Evolutionary conservation across 2,888 invertebrate species (phyloP).

Genomic region (Eupithecia subumbrata): DNA sequence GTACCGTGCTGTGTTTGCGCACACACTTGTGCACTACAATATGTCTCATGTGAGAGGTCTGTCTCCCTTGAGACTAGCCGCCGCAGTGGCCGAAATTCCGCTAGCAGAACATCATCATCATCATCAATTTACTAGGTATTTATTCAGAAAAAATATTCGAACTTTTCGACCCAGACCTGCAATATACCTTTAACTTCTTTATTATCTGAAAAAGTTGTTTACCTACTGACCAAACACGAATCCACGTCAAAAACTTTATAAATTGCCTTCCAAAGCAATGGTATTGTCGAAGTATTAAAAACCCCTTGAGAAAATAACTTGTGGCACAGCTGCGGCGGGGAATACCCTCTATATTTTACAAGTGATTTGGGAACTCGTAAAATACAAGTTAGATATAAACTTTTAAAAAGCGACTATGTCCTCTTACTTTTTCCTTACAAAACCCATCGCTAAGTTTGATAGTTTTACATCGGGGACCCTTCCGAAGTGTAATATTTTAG

Average conservation of each 20-base stretch:
- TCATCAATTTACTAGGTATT: too few relatives aligned
- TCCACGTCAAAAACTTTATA: conserved; percentile 19
- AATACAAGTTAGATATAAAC: conserved; percentile 67
- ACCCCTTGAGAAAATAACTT: conserved; percentile 64
- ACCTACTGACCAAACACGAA: conserved; percentile 5
- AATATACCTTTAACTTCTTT: not conserved
- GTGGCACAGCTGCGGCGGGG: conserved; percentile 57
- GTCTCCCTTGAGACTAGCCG: too few relatives aligned
- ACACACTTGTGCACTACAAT: too few relatives aligned
- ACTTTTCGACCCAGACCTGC: not conserved
- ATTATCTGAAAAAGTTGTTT: not conserved
- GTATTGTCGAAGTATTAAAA: conserved; percentile 50
- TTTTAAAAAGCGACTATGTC: conserved; percentile 68
- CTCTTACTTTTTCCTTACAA: conserved; percentile 71
- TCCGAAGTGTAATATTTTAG: conserved; percentile 71
- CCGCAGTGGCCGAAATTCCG: too few relatives aligned
- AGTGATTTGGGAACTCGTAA: conserved; percentile 71
- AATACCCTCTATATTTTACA: conserved; percentile 68
- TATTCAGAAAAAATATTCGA: not conserved
- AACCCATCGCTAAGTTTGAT: conserved; percentile 70
- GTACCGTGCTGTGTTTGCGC: too few relatives aligned
- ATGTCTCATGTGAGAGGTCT: too few relatives aligned
- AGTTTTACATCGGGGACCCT: conserved; percentile 76
- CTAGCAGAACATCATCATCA: too few relatives aligned
- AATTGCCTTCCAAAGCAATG: conserved; percentile 23